phyloP scores from a whole-genome alignment of 2,888 invertebrate genomes.

The Sialis fuliginosa region DNA sequence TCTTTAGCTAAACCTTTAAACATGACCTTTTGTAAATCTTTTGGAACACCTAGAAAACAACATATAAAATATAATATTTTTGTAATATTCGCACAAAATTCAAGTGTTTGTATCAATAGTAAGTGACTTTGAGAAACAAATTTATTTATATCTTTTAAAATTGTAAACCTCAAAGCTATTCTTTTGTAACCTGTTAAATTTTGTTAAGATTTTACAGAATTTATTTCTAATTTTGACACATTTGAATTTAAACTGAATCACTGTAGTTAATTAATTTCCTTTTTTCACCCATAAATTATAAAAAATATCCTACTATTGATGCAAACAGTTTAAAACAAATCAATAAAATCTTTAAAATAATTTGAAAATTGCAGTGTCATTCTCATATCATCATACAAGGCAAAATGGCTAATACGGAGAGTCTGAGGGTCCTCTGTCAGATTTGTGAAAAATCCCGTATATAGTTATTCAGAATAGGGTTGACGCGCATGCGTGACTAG shows the following conservation, averaged over 20 bases:
- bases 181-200: no score
- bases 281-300: not conserved
- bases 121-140: no score
- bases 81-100: not conserved
- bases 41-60: conserved; percentile 42
- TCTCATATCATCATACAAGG: not conserved
- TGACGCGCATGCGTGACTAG: no score
- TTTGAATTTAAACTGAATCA: no score
- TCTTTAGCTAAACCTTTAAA: conserved; percentile 77
- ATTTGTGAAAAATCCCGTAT: no score
- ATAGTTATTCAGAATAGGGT: no score
- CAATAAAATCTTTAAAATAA: not conserved
- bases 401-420: no score
- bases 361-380: not conserved
- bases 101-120: not conserved
- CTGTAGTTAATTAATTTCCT: not conserved
- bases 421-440: no score
- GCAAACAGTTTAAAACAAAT: not conserved
- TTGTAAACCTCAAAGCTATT: no score
- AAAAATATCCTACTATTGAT: not conserved
- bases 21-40: conserved; percentile 77
- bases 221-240: no score
- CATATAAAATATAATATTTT: not conserved
- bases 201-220: no score
- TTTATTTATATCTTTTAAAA: no score